Conservation (phyloP, 2,797 vertebrate genomes). For the Passerculus sandwichensis region DNA sequence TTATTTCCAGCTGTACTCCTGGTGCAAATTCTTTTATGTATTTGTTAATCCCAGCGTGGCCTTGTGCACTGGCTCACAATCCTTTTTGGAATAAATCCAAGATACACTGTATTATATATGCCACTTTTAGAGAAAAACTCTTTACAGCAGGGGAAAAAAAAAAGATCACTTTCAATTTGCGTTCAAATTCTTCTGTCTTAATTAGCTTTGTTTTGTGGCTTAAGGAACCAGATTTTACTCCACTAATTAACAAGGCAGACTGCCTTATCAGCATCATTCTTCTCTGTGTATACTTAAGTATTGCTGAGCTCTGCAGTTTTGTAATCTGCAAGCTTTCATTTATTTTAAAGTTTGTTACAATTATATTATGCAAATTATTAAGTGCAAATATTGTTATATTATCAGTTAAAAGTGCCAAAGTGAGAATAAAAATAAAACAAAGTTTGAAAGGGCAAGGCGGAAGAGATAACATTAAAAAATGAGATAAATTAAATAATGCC, state of each 20-base stretch:
- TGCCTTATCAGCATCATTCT: conserved; percentile 70
- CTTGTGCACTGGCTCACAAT: conserved; percentile 65
- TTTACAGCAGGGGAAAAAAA: neutral
- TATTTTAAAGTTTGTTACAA: conserved; percentile 72
- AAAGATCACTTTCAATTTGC: conserved; percentile 70
- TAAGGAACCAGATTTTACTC: conserved; percentile 72
- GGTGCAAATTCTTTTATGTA: conserved; percentile 49
- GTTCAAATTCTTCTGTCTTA: conserved; percentile 74
- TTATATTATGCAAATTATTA: conserved; percentile 61
- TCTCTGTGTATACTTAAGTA: conserved; percentile 60
- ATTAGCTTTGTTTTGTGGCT: conserved; percentile 75
- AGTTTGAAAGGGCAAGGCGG: neutral
- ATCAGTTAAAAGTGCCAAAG: conserved; percentile 6
- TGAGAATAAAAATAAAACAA: conserved; percentile 23
- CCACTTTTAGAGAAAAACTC: conserved; percentile 62
- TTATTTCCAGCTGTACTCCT: conserved; percentile 21
- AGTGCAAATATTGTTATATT: conserved; percentile 38
- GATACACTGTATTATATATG: conserved; percentile 64
- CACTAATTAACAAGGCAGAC: conserved; percentile 66
- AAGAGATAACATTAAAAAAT: conserved; percentile 11
- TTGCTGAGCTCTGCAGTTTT: conserved; percentile 72
- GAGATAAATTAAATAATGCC: conserved; percentile 5
- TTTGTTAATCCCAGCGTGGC: conserved; percentile 58
- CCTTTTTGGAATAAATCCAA: conserved; percentile 71
- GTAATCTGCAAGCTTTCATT: conserved; percentile 75